phyloP scores from a whole-genome alignment of 2,797 vertebrate species.

The Prionace glauca region DNA sequence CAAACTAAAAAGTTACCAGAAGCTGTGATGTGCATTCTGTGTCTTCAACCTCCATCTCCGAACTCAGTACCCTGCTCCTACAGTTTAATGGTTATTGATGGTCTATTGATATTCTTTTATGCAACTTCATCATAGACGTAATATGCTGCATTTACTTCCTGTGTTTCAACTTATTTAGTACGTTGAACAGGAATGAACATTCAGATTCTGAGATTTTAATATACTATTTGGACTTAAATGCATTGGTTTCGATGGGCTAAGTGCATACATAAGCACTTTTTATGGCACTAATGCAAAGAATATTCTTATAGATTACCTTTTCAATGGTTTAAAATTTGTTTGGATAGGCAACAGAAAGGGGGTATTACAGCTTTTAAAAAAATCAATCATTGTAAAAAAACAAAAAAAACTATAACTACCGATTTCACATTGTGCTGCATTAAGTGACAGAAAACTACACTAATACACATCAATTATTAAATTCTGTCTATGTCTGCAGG shows the following conservation, averaged over 20 bases:
- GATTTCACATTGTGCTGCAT: constrained; percentile 14
- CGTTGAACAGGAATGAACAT: not conserved
- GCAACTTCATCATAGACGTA: constrained; percentile 14
- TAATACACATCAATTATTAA: constrained; percentile 33
- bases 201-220: constrained; percentile 25
- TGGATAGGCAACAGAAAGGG: constrained; percentile 8
- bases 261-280: constrained; percentile 17
- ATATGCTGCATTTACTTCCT: constrained; percentile 15
- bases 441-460: constrained; percentile 31
- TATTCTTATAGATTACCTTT: constrained; percentile 36
- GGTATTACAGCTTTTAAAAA: constrained; percentile 32
- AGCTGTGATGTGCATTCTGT: not conserved
- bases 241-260: constrained; percentile 5
- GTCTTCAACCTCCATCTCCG: not conserved
- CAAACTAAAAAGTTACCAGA: not conserved
- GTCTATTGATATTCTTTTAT: not conserved
- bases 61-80: not conserved
- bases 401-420: constrained; percentile 21
- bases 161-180: constrained; percentile 1
- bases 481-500: not conserved
- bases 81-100: constrained; percentile 20
- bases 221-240: constrained; percentile 23
- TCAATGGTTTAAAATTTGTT: constrained; percentile 27
- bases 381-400: constrained; percentile 35
- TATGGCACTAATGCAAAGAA: constrained; percentile 10